Conservation (phyloP, 2,888 invertebrate species). For the Drosophila diplacantha region DNA sequence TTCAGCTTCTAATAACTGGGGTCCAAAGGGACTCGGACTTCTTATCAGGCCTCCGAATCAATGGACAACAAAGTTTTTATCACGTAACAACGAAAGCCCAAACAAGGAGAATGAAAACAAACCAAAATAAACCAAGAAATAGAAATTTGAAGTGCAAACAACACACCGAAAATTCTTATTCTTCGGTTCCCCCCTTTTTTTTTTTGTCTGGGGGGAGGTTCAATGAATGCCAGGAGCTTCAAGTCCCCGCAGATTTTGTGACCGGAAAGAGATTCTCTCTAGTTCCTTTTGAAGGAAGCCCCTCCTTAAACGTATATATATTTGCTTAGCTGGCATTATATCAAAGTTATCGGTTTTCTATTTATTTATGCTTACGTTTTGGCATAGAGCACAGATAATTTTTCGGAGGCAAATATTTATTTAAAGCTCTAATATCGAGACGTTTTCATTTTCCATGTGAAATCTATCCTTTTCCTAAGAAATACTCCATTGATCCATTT, state of each 20-base stretch:
- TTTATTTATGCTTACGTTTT: not conserved
- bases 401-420: not conserved
- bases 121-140: slow-evolving; percentile 10
- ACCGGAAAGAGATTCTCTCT: slow-evolving; percentile 2
- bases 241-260: not conserved
- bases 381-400: not conserved
- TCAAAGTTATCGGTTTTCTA: not conserved
- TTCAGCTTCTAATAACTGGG: not conserved
- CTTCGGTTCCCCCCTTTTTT: not conserved
- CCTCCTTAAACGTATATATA: not conserved
- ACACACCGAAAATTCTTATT: slow-evolving; percentile 3
- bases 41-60: slow-evolving; percentile 59
- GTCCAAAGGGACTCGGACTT: slow-evolving; percentile 18
- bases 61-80: slow-evolving; percentile 54
- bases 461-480: not conserved
- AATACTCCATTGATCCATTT: not conserved
- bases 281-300: not conserved
- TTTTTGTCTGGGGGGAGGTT: slow-evolving; percentile 1
- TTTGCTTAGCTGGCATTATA: not conserved
- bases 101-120: slow-evolving; percentile 23
- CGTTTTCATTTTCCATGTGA: not conserved
- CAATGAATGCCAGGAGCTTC: slow-evolving; percentile 8
- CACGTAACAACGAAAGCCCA: slow-evolving; percentile 48
- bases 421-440: not conserved
- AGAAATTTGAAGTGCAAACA: slow-evolving; percentile 33